A percentile compares a stretch with the other conserved stretches of the same genome.
Evolutionary conservation across 2,113 vertebrate species (phyloP).

Genomic region (Dicentrarchus labrax): DNA sequence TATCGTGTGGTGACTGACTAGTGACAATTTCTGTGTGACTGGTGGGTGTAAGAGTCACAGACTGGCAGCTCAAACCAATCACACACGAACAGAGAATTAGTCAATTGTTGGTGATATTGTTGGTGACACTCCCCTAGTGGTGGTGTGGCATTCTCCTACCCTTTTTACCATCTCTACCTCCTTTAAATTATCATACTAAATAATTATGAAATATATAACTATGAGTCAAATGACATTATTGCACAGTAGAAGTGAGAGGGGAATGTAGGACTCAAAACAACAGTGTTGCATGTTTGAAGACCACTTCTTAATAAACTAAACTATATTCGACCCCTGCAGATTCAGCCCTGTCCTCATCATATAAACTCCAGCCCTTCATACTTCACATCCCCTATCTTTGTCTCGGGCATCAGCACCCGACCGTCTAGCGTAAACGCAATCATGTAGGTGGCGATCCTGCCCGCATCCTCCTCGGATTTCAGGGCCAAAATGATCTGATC

Average conservation of each 20-base stretch:
- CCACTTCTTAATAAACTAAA: background rate
- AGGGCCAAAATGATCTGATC: conserved; percentile 93
- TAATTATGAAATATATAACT: conserved; percentile 22
- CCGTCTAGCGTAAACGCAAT: conserved; percentile 93
- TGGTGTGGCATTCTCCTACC: background rate
- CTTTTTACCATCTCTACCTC: background rate
- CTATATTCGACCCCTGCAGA: background rate
- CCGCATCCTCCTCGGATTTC: conserved; percentile 93
- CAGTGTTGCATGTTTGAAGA: conserved; percentile 2
- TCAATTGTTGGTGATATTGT: background rate
- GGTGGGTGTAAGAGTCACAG: background rate
- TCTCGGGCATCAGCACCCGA: conserved; percentile 91
- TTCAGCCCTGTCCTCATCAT: conserved; percentile 59
- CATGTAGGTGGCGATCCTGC: conserved; percentile 91
- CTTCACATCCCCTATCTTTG: conserved; percentile 90
- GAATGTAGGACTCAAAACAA: conserved; percentile 13
- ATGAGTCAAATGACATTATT: conserved; percentile 28
- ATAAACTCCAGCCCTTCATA: conserved; percentile 97
- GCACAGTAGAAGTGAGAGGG: conserved; percentile 15
- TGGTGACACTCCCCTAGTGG: background rate
- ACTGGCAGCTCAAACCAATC: background rate
- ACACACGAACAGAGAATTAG: background rate
- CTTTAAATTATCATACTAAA: background rate
- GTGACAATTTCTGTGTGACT: background rate
- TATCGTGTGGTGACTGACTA: background rate